These are phyloP conservation scores for Dendrocopos noguchii DNA, from an alignment of 2,113 vertebrate genomes.

Conservation along the genomic window DNA sequence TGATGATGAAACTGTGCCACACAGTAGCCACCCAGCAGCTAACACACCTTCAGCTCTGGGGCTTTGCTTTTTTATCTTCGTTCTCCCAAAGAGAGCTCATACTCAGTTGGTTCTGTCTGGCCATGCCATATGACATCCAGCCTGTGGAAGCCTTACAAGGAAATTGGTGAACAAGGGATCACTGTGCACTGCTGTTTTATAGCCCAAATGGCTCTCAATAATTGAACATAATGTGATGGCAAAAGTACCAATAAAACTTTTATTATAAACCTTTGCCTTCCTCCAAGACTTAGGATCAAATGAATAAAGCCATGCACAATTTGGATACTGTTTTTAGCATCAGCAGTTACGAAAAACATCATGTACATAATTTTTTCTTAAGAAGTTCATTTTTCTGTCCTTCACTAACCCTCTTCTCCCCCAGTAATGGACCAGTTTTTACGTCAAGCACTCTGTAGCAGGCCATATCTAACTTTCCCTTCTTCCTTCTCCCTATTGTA, in stretches of 20 bases:
- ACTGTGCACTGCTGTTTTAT: not conserved
- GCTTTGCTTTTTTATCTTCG: not conserved
- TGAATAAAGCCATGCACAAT: conserved; percentile 23
- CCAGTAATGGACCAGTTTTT: not conserved
- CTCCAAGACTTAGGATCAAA: conserved; percentile 15
- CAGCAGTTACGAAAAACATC: conserved; percentile 28
- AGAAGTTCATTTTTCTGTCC: conserved; percentile 7
- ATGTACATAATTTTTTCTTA: not conserved
- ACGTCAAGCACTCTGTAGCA: not conserved
- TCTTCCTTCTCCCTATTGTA: not conserved
- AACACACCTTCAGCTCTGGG: not conserved
- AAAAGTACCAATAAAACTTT: conserved; percentile 48
- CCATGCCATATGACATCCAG: not conserved
- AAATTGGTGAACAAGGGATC: not conserved
- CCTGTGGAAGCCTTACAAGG: not conserved
- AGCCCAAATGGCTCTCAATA: conserved; percentile 25
- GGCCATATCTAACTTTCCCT: not conserved
- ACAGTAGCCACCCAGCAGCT: not conserved
- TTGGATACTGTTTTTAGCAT: conserved; percentile 34
- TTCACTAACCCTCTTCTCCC: conserved; percentile 9
- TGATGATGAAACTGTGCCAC: not conserved
- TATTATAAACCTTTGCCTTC: not conserved
- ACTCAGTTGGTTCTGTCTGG: not conserved
- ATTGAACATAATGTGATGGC: conserved; percentile 17
- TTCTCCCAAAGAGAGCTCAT: not conserved